Conservation (phyloP, 2,113 vertebrate genomes). For the Potamarius usumacintae region DNA sequence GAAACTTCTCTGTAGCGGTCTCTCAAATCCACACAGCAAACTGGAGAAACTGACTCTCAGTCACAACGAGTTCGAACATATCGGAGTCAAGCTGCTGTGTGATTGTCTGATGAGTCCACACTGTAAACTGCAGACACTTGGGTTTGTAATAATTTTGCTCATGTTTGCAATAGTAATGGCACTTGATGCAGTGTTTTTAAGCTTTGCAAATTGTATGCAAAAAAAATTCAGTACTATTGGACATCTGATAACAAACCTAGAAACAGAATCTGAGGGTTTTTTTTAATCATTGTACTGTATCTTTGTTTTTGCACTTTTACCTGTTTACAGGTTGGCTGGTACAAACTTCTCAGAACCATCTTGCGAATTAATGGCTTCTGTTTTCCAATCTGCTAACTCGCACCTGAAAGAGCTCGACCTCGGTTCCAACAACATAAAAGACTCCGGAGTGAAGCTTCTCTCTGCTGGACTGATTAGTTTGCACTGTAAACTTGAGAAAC, state of each 20-base stretch:
- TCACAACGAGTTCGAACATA: conserved; percentile 23
- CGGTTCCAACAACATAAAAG: conserved; percentile 50
- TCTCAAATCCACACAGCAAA: conserved; percentile 18
- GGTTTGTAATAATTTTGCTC: conserved; percentile 24
- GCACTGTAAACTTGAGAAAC: conserved; percentile 53
- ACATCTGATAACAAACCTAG: not conserved
- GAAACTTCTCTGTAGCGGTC: conserved; percentile 15
- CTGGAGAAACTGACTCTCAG: conserved; percentile 37
- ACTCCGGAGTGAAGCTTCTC: conserved; percentile 50
- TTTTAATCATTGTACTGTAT: not conserved
- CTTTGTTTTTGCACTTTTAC: not conserved
- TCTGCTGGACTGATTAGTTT: conserved; percentile 50
- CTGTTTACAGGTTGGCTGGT: conserved; percentile 32
- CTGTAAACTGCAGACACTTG: conserved; percentile 30
- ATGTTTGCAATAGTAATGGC: not conserved
- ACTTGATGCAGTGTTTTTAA: not conserved
- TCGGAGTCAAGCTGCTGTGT: conserved; percentile 33
- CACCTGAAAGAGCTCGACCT: conserved; percentile 55
- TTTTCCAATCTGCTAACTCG: conserved; percentile 46
- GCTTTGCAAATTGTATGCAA: not conserved
- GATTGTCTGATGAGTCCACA: conserved; percentile 27
- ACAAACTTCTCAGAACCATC: conserved; percentile 44
- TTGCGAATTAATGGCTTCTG: conserved; percentile 49
- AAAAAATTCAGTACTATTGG: not conserved
- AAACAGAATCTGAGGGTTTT: not conserved